phyloP scores from a whole-genome alignment of 2,888 invertebrate species.

The Agonopterix arenella region DNA sequence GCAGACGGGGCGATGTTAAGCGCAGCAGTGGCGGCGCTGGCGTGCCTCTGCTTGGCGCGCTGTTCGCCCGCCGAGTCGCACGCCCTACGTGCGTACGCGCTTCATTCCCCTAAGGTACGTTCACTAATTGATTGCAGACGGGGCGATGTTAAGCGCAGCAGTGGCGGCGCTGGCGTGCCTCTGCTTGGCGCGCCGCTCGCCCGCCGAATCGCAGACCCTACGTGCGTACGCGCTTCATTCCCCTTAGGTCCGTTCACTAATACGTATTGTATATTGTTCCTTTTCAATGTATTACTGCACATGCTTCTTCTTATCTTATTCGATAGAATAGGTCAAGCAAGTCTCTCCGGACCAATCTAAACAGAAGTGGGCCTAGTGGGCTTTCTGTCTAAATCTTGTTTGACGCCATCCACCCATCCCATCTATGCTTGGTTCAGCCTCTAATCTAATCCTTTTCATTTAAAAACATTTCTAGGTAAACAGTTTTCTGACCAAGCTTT shows the following conservation, averaged over 20 bases:
- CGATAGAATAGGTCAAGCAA: too few species aligned
- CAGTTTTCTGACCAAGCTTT: too few species aligned
- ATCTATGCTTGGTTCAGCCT: too few species aligned
- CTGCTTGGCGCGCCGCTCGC: constrained; percentile 65
- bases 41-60: constrained; percentile 71
- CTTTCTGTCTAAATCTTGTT: too few species aligned
- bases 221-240: constrained; percentile 44
- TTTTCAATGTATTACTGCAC: too few species aligned
- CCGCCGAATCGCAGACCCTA: constrained; percentile 48
- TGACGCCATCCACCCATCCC: too few species aligned
- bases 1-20: constrained; percentile 71
- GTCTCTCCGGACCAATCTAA: too few species aligned
- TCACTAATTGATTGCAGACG: constrained; percentile 36
- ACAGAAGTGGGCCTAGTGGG: too few species aligned
- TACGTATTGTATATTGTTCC: too few species aligned
- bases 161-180: constrained; percentile 70
- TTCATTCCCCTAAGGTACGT: constrained; percentile 49
- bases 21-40: constrained; percentile 59
- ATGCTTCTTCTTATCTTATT: too few species aligned
- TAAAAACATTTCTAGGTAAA: too few species aligned
- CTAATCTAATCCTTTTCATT: too few species aligned
- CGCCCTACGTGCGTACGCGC: constrained; percentile 43
- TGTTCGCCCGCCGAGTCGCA: constrained; percentile 56
- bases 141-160: constrained; percentile 69
- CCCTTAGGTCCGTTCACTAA: constrained; percentile 40